Evolutionary conservation across 2,797 vertebrate genomes (phyloP).

Genomic region (Oryzias dopingdopingensis): DNA sequence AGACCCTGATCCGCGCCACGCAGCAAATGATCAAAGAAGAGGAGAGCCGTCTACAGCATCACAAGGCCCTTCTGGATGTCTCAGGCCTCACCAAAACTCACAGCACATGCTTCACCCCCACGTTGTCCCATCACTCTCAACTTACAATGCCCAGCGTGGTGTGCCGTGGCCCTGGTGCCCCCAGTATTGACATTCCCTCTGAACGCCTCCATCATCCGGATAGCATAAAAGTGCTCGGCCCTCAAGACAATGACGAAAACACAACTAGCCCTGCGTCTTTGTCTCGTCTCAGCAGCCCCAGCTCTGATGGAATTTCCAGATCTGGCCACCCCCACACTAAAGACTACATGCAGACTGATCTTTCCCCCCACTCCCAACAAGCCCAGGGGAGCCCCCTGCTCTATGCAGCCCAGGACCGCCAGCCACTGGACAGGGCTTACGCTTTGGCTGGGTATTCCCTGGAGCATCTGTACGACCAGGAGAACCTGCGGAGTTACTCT

Average conservation of each 20-base stretch:
- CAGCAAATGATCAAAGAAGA: constrained; percentile 98
- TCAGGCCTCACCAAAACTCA: constrained; percentile 85
- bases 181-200: constrained; percentile 74
- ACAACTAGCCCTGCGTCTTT: constrained; percentile 80
- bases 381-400: constrained; percentile 84
- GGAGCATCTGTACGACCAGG: constrained; percentile 90
- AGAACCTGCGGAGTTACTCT: constrained; percentile 90
- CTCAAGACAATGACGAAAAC: constrained; percentile 86
- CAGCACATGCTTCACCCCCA: constrained; percentile 80
- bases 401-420: constrained; percentile 85
- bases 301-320: constrained; percentile 86
- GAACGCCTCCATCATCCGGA: constrained; percentile 85
- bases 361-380: constrained; percentile 84
- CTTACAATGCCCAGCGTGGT: constrained; percentile 81
- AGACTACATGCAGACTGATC: constrained; percentile 88
- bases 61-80: constrained; percentile 83
- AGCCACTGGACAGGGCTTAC: constrained; percentile 88
- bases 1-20: constrained; percentile 91
- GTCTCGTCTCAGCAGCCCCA: constrained; percentile 91
- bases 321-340: constrained; percentile 75
- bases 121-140: constrained; percentile 83
- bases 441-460: constrained; percentile 91
- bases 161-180: constrained; percentile 78
- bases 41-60: constrained; percentile 87
- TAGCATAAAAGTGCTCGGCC: constrained; percentile 80